These are phyloP conservation scores for Drosophila virilis DNA, from an alignment of 1,140 invertebrate genomes.

Conservation along the genomic window DNA sequence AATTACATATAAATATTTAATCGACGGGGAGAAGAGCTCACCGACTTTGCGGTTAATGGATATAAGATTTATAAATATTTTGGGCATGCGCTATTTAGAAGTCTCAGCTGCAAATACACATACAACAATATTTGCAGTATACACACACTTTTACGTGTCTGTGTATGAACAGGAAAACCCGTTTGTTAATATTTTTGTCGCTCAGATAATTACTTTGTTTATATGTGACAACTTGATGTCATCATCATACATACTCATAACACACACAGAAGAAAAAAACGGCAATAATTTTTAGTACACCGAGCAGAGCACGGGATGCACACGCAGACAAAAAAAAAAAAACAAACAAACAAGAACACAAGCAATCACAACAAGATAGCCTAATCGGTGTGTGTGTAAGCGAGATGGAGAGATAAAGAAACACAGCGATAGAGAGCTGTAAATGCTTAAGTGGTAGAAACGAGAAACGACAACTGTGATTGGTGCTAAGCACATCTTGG, in stretches of 20 bases:
- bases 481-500: slow-evolving; percentile 47
- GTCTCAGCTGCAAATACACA: neutral
- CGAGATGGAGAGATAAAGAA: slow-evolving; percentile 21
- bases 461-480: slow-evolving; percentile 57
- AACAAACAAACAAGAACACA: slow-evolving; percentile 2
- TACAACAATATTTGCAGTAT: neutral
- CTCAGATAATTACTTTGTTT: slow-evolving; percentile 57
- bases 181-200: slow-evolving; percentile 60
- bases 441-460: slow-evolving; percentile 46
- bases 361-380: slow-evolving; percentile 20
- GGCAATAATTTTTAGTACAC: slow-evolving; percentile 6
- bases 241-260: slow-evolving; percentile 33
- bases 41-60: too few relatives aligned
- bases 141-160: neutral
- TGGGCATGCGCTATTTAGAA: slow-evolving; percentile 1
- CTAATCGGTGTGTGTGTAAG: slow-evolving; percentile 12
- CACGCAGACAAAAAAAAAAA: slow-evolving; percentile 1
- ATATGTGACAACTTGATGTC: slow-evolving; percentile 34
- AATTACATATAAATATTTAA: slow-evolving; percentile 32
- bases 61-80: neutral
- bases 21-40: neutral
- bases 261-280: slow-evolving; percentile 12
- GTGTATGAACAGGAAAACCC: neutral
- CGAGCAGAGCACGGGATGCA: neutral
- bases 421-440: slow-evolving; percentile 35